Evolutionary conservation across 2,888 invertebrate species (phyloP).

Genomic region (Sicus ferrugineus): DNA sequence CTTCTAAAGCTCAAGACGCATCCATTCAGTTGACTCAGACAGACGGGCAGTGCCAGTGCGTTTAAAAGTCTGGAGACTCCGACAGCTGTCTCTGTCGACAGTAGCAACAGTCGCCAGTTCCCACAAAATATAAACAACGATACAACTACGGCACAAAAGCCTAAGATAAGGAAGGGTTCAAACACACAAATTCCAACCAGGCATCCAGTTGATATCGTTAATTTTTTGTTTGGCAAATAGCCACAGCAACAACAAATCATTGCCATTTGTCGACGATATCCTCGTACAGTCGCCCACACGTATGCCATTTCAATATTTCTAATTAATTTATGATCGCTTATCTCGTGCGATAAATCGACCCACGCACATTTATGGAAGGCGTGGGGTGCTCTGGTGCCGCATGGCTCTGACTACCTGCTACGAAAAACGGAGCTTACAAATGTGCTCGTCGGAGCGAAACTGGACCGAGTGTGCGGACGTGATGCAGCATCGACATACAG

Average conservation of each 20-base stretch:
- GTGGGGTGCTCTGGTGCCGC: too few species aligned
- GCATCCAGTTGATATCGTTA: slow-evolving; percentile 13
- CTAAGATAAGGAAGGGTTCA: slow-evolving; percentile 56
- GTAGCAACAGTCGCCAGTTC: slow-evolving; percentile 39
- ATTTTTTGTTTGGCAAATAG: slow-evolving; percentile 22
- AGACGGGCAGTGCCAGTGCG: background rate
- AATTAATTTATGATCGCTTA: slow-evolving; percentile 65
- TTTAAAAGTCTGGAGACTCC: background rate
- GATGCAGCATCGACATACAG: too few species aligned
- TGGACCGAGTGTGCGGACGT: too few species aligned
- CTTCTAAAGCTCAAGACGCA: slow-evolving; percentile 5
- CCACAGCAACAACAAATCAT: slow-evolving; percentile 50
- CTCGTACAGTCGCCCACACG: slow-evolving; percentile 35
- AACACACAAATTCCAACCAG: slow-evolving; percentile 53
- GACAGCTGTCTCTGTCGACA: slow-evolving; percentile 2
- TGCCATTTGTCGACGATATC: slow-evolving; percentile 46
- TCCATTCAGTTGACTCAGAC: too few species aligned
- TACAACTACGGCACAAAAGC: slow-evolving; percentile 45
- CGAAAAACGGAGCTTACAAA: too few species aligned
- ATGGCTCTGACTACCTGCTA: too few species aligned
- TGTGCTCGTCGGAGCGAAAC: too few species aligned
- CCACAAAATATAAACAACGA: background rate
- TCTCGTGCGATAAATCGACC: slow-evolving; percentile 61
- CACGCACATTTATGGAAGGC: too few species aligned
- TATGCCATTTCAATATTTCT: slow-evolving; percentile 63